phyloP scores from a whole-genome alignment of 2,113 vertebrate genomes.

The Hemiprocne comata region DNA sequence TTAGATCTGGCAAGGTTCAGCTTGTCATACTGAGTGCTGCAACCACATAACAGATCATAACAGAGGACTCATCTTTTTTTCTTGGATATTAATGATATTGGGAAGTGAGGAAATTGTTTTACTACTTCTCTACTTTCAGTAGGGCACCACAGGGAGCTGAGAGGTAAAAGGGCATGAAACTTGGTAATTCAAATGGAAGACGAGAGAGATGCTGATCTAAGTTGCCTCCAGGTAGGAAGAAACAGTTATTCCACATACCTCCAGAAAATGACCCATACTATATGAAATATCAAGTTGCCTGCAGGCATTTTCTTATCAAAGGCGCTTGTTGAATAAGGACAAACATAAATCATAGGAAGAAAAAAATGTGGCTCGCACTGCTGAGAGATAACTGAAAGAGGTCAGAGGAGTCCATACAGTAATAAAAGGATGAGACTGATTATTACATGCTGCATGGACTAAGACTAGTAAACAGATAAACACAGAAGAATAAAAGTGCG shows the following conservation, averaged over 20 bases:
- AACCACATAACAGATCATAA: accelerated
- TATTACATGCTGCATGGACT: accelerated
- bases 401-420: background rate
- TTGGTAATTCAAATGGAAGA: background rate
- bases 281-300: background rate
- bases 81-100: background rate
- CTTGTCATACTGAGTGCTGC: background rate
- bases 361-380: background rate
- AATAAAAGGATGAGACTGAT: background rate
- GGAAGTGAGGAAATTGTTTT: background rate
- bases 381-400: background rate
- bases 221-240: background rate
- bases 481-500: background rate
- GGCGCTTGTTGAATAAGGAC: background rate
- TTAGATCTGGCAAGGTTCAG: background rate
- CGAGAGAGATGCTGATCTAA: background rate
- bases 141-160: background rate
- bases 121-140: background rate
- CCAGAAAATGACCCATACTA: background rate
- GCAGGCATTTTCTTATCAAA: background rate
- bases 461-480: background rate
- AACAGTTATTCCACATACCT: background rate
- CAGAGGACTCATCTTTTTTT: background rate
- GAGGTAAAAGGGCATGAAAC: background rate
- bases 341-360: background rate